Percentiles rank a stretch among this genome's conserved stretches.
phyloP scores from a whole-genome alignment of 1,140 invertebrate species.

The Eciton burchellii region DNA sequence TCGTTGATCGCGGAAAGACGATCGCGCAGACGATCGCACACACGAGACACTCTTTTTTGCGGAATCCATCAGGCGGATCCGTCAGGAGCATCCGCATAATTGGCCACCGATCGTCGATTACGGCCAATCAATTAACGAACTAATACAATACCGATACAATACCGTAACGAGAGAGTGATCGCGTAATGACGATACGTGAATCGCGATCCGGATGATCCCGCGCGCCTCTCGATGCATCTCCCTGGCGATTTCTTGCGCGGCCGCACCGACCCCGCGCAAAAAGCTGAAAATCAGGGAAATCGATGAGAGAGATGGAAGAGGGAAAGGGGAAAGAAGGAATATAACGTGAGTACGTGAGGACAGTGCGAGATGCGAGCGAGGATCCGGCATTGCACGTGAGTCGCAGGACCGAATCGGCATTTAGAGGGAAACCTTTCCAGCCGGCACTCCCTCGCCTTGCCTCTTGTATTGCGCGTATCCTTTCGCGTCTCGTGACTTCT shows the following conservation, averaged over 20 bases:
- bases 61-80: conserved; percentile 26
- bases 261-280: conserved; percentile 8
- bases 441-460: conserved; percentile 69
- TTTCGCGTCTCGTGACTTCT: conserved; percentile 43
- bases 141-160: conserved; percentile 59
- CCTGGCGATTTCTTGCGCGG: conserved; percentile 3
- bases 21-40: too few relatives aligned
- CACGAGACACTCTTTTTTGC: conserved; percentile 23
- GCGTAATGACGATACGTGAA: conserved; percentile 56
- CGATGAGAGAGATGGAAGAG: conserved; percentile 36
- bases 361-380: conserved; percentile 16
- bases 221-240: neutral
- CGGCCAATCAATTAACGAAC: conserved; percentile 48
- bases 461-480: conserved; percentile 1
- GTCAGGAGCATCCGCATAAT: conserved; percentile 4
- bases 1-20: neutral
- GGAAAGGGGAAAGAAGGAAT: too few relatives aligned
- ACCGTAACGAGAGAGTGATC: conserved; percentile 58
- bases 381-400: conserved; percentile 35
- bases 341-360: conserved; percentile 26
- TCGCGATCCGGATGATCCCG: conserved; percentile 23
- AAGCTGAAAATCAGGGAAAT: conserved; percentile 23
- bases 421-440: conserved; percentile 73
- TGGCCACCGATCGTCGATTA: conserved; percentile 3
- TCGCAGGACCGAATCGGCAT: conserved; percentile 64